Base-by-base conservation (phyloP, 2,113 vertebrate species). In the Cnemophilus loriae region DNA sequence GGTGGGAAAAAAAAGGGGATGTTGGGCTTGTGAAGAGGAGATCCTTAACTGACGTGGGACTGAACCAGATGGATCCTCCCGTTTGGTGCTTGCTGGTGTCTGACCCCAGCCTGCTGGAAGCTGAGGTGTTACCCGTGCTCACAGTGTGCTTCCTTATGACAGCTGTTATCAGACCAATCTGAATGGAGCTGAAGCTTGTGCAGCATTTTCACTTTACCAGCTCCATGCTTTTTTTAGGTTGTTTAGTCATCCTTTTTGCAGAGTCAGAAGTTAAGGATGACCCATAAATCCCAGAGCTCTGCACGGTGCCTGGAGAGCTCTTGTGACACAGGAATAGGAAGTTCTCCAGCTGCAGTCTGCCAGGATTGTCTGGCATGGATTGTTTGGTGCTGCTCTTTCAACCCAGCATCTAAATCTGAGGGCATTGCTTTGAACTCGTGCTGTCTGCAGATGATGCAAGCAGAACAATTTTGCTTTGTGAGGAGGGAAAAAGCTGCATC, bases 11-110 rank as follows among this genome's bases (percentile, higher is more conserved):
- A 24, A 52, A 19, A 19, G 19, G 12, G n/a, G 15, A 16, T 39
- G 11, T 1, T 50, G 32, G 71, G 19, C 22, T 89, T 55, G 13
- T 56, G 44, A 18, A 55, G 42, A 50, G 46, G 39, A 42, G 11
- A 9, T 77, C 49, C 24, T 59, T 8, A 19, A 16, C 1, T 4
- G 1, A 10, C 0, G 0, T 35, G 49, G 49, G 39, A 7, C 35
- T 79, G 42, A 42, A 30, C 4, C 44, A 56, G 32, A 10, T 39
- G 27, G 19, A 57, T 82, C 13, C 15, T 90, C 28, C 28, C 1
- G 1, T 65, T 11, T 37, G n/a, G 4, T 3, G 39, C 8, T 35
- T 44, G 41, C 47, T 55, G 28, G 2, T 71, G 46, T 47, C 47
- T 86, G 60, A 78, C 33, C 15, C 14, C 65, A 27, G 0, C 27